Evolutionary conservation across 2,888 invertebrate species (phyloP).

Genomic region (Pristionchus mayeri): DNA sequence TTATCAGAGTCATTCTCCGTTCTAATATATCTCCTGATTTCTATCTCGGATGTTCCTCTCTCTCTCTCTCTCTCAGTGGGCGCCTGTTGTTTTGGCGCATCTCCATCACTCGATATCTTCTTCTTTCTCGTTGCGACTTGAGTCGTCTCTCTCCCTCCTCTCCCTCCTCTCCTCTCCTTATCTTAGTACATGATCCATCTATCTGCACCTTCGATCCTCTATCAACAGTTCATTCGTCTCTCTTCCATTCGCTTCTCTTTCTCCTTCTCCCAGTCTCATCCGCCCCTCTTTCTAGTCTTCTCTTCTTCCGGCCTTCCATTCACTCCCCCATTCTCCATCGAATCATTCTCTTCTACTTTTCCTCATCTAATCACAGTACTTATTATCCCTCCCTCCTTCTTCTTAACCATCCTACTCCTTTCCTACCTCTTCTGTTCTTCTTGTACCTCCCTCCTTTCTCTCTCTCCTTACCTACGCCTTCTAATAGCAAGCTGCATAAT

Average conservation of each 20-base stretch:
- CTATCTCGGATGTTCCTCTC: slow-evolving; percentile 21
- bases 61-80: background rate
- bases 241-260: background rate
- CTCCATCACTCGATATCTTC: slow-evolving; percentile 17
- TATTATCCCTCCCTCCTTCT: background rate
- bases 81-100: slow-evolving; percentile 2
- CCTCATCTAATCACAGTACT: background rate
- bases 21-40: background rate
- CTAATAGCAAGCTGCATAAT: background rate
- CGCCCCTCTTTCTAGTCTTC: slow-evolving; percentile 32
- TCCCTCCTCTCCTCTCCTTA: slow-evolving; percentile 15
- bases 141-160: background rate
- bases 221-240: background rate
- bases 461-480: background rate
- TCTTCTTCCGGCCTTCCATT: slow-evolving; percentile 26
- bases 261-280: slow-evolving; percentile 42
- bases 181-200: background rate
- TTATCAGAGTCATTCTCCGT: slow-evolving; percentile 4
- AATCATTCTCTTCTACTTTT: slow-evolving; percentile 31
- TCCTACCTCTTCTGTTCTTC: background rate
- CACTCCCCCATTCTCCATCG: slow-evolving; percentile 2
- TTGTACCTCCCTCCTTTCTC: too few relatives aligned
- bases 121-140: slow-evolving; percentile 9
- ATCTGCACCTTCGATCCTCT: background rate
- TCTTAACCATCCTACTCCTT: slow-evolving; percentile 32